Percentiles rank a stretch among this genome's conserved stretches.
Conservation (phyloP, 2,888 invertebrate genomes). For the Sesia apiformis region DNA sequence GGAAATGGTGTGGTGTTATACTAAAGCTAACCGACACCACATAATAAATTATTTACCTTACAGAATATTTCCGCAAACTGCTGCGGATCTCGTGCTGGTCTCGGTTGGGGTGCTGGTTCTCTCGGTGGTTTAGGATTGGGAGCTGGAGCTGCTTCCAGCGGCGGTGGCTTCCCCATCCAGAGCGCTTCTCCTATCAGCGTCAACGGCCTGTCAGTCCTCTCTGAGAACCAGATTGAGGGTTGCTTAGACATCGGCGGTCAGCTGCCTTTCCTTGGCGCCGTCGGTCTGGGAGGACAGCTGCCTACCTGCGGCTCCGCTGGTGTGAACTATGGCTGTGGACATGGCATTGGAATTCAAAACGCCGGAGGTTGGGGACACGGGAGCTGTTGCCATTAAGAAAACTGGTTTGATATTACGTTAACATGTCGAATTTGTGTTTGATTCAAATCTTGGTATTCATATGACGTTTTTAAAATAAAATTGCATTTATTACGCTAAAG, state of each 20-base stretch:
- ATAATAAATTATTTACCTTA: neutral
- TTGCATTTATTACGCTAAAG: no score
- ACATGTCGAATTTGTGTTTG: no score
- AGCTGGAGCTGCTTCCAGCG: constrained; percentile 16
- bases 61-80: neutral
- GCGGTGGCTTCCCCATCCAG: constrained; percentile 23
- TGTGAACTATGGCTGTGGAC: constrained; percentile 22
- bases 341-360: constrained; percentile 19
- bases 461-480: no score
- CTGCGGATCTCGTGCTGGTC: neutral
- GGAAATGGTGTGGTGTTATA: no score
- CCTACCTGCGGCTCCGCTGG: constrained; percentile 25
- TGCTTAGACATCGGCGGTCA: constrained; percentile 27
- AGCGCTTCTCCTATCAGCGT: constrained; percentile 29
- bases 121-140: neutral
- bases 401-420: no score
- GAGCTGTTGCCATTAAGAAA: neutral
- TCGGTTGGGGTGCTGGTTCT: neutral
- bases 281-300: constrained; percentile 24
- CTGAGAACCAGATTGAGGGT: constrained; percentile 31
- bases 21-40: no score
- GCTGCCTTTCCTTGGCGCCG: constrained; percentile 33
- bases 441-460: no score
- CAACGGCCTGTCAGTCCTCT: constrained; percentile 25
- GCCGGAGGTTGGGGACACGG: neutral